Evolutionary conservation across 1,140 invertebrate species (phyloP).

Genomic region (silkworm (Bombyx mori)): ASM3026992v2 NC_085133.1:6698001-6698500

Average conservation of each 20-base stretch:
- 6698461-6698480: not conserved
- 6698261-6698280: constrained; percentile 84
- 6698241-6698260: constrained; percentile 41
- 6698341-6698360: constrained; percentile 95
- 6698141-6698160: not conserved
- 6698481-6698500: not conserved
- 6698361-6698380: constrained; percentile 95
- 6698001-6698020: constrained; percentile 94
- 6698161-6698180: no score
- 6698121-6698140: not conserved
- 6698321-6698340: constrained; percentile 90
- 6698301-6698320: constrained; percentile 78
- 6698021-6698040: constrained; percentile 91
- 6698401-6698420: constrained; percentile 85
- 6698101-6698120: not conserved
- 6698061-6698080: not conserved
- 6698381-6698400: constrained; percentile 91
- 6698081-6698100: not conserved
- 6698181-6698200: no score
- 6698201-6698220: not conserved
- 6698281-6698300: constrained; percentile 81
- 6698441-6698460: constrained; percentile 28
- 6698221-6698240: not conserved
- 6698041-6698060: constrained; percentile 91
- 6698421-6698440: constrained; percentile 99